Evolutionary conservation across 2,888 invertebrate species (phyloP), one percentile per base, ranked within the genome.

Genomic region (Eupithecia vulgata): DNA sequence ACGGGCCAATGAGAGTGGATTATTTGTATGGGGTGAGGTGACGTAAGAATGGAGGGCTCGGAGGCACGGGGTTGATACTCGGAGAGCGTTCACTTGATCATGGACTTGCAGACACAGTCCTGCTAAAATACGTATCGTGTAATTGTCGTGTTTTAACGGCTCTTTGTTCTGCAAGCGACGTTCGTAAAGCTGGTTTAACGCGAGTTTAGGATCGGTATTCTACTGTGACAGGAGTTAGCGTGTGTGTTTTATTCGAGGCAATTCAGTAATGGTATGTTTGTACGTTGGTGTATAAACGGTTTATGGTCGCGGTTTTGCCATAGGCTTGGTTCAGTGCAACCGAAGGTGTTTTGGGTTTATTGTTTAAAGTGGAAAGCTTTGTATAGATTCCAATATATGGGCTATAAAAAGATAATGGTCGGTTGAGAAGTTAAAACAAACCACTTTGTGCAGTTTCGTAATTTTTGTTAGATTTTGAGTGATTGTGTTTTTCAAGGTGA

Each of bases 291-390:
- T 83, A 86, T 90, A 89, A 90, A 90, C 83, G 86, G 90, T 92
- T 93, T 89, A 91, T 83, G 84, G 83, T 84, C 85, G 93, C 86
- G 93, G 94, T 92, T 93, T 92, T 85, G 90, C 89, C 86, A 87
- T 89, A 88, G 85, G 87, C 88, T 85, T 87, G 79, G 84, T 88
- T 91, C 91, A 92, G 92, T 92, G 94, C 88, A 92, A 91, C 85
- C 85, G 81, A 88, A 90, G 91, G 91, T 94, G 93, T 90, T 93
- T 90, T 88, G 85, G 91, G 91, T 93, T 93, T 93, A 94, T 91
- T 87, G 83, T 88, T 90, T 90, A 89, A 87, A 92, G 93, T 93
- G 91, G 85, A 89, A 90, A 90, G 85, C 91, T 90, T 91, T 92
- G 93, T 93, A 90, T 86, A 85, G 86, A 84, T 84, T 64, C 83